Evolutionary conservation across 2,113 vertebrate genomes (phyloP).

Genomic region (Phasianus colchicus): DNA sequence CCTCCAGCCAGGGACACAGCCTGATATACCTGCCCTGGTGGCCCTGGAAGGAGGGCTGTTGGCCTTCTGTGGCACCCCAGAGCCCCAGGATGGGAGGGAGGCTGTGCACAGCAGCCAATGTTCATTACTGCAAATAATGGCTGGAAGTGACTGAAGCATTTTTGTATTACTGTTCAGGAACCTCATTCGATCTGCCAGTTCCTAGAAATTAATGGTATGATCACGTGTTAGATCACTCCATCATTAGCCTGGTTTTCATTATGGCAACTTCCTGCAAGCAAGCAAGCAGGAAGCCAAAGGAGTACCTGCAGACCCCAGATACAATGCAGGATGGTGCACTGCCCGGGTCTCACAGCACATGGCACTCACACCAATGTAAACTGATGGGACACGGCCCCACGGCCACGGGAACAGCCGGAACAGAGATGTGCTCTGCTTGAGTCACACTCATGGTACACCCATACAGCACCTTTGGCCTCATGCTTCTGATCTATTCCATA

Average conservation of each 20-base stretch:
- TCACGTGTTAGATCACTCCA: slow-evolving; percentile 59
- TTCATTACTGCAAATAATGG: slow-evolving; percentile 49
- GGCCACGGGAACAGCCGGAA: background rate
- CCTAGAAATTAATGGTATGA: slow-evolving; percentile 58
- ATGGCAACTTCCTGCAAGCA: slow-evolving; percentile 37
- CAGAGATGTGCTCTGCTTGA: accelerated
- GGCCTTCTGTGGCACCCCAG: background rate
- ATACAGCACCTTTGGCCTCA: accelerated
- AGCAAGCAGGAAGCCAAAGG: slow-evolving; percentile 28
- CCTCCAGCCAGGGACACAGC: background rate
- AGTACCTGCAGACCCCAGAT: background rate
- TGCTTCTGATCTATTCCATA: background rate
- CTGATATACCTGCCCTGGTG: background rate
- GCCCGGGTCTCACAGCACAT: background rate
- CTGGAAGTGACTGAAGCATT: slow-evolving; percentile 37
- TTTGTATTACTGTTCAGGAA: slow-evolving; percentile 50
- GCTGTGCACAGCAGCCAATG: slow-evolving; percentile 13
- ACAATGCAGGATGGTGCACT: background rate
- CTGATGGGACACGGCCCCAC: background rate
- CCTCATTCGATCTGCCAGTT: slow-evolving; percentile 46
- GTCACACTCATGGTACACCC: background rate
- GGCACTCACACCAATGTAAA: background rate
- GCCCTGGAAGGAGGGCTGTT: background rate
- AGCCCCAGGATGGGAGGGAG: background rate
- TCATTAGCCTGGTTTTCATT: slow-evolving; percentile 27